phyloP scores from a whole-genome alignment of 2,113 vertebrate species.

The Chascanopsetta lugubris region DNA sequence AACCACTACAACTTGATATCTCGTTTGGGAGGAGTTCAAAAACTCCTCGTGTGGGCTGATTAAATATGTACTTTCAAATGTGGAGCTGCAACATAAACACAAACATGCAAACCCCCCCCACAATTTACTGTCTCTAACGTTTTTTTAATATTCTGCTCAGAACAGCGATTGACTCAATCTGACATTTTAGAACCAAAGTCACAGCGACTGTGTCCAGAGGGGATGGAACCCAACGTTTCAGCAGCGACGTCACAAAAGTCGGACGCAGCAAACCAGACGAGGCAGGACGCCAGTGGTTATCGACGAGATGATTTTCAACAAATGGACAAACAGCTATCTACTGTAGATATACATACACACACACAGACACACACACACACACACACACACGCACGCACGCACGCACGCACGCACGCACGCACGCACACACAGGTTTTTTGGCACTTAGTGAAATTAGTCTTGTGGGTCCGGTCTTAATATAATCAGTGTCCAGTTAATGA shows the following conservation, averaged over 20 bases:
- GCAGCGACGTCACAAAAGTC: too few species aligned
- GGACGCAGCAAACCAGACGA: too few species aligned
- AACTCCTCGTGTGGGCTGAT: not conserved
- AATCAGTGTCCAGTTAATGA: slow-evolving; percentile 70
- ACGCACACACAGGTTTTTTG: slow-evolving; percentile 26
- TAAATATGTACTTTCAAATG: slow-evolving; percentile 24
- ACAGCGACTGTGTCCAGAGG: too few species aligned
- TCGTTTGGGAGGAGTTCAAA: slow-evolving; percentile 25
- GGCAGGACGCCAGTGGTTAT: too few species aligned
- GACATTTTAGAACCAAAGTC: too few species aligned
- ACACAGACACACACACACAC: slow-evolving; percentile 9
- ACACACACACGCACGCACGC: slow-evolving; percentile 5
- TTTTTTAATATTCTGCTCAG: not conserved
- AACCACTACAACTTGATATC: slow-evolving; percentile 18
- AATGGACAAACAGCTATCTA: slow-evolving; percentile 1
- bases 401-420: not conserved
- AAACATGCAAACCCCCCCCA: too few species aligned
- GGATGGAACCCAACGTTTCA: not conserved
- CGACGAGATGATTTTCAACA: too few species aligned
- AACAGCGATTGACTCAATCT: not conserved
- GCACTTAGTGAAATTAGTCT: slow-evolving; percentile 73
- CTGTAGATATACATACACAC: not conserved
- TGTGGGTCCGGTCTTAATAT: slow-evolving; percentile 54
- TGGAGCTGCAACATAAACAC: slow-evolving; percentile 5
- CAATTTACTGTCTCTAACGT: not conserved